A percentile compares a stretch with the other conserved stretches of the same genome.
Evolutionary conservation across 2,888 invertebrate genomes (phyloP).

Genomic region (Scaeva pyrastri): DNA sequence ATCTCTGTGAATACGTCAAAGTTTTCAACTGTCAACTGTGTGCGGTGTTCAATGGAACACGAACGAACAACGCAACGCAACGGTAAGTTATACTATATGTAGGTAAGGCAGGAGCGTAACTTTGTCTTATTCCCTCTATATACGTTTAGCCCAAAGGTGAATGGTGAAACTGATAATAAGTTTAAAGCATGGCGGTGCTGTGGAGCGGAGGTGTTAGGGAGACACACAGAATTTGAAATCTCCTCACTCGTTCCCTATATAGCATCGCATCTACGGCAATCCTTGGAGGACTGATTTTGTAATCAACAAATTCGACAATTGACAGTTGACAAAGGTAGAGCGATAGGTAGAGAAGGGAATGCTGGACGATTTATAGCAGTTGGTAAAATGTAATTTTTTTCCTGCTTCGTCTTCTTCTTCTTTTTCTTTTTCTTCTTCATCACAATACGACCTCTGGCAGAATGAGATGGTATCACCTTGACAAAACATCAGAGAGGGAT

Average conservation of each 20-base stretch:
- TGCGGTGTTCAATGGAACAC: constrained; percentile 53
- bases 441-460: constrained; percentile 27
- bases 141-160: constrained; percentile 51
- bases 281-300: constrained; percentile 61
- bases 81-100: background rate
- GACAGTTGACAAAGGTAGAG: constrained; percentile 72
- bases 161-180: constrained; percentile 65
- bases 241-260: background rate
- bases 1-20: constrained; percentile 62
- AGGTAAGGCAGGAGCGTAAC: constrained; percentile 10
- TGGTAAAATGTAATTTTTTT: constrained; percentile 46
- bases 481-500: constrained; percentile 36
- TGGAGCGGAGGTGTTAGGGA: constrained; percentile 20
- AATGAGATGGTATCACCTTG: constrained; percentile 43
- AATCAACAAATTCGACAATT: constrained; percentile 74
- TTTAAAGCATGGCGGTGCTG: background rate
- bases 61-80: background rate
- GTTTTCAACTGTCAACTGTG: constrained; percentile 63
- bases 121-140: constrained; percentile 4
- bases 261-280: background rate
- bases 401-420: background rate
- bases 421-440: no score
- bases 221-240: constrained; percentile 38
- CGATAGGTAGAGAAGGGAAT: constrained; percentile 5
- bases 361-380: constrained; percentile 67